Evolutionary conservation across 1,140 invertebrate species (phyloP).

Genomic region (Lordiphosa mommai): DNA sequence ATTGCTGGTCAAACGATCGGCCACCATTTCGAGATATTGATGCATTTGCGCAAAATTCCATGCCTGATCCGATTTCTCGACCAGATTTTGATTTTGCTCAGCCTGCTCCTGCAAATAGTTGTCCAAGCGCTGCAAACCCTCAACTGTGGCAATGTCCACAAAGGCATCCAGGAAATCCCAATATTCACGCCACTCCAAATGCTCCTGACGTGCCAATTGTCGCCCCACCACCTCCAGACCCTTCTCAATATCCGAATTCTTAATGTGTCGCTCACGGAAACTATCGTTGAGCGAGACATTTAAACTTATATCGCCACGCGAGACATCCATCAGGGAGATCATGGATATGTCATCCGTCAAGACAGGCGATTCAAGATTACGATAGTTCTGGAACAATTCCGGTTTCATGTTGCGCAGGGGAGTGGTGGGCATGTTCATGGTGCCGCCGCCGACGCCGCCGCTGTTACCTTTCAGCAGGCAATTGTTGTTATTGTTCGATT

Average conservation of each 20-base stretch:
- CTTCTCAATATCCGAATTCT: constrained; percentile 89
- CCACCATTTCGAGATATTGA: constrained; percentile 36
- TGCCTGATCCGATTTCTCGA: constrained; percentile 11
- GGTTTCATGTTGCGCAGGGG: constrained; percentile 23
- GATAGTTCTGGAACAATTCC: constrained; percentile 27
- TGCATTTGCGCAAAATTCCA: constrained; percentile 27
- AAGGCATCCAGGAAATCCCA: constrained; percentile 93
- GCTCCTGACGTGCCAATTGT: constrained; percentile 86
- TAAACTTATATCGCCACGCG: background rate
- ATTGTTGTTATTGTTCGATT: constrained; percentile 37
- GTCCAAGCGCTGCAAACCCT: constrained; percentile 88
- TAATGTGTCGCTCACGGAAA: constrained; percentile 80
- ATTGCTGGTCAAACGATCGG: constrained; percentile 9
- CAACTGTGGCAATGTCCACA: constrained; percentile 85
- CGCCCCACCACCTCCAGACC: constrained; percentile 91
- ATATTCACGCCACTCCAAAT: constrained; percentile 93
- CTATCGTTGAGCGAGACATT: constrained; percentile 39
- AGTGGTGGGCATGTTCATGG: constrained; percentile 20
- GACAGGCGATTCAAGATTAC: background rate
- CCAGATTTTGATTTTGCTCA: constrained; percentile 15
- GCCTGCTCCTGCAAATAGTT: constrained; percentile 83
- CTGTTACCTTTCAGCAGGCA: background rate
- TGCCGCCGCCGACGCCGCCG: background rate
- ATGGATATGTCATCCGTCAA: background rate
- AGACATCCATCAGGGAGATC: background rate